Evolutionary conservation across 1,140 invertebrate species (phyloP).

Genomic region (Zaprionus vittiger): DNA sequence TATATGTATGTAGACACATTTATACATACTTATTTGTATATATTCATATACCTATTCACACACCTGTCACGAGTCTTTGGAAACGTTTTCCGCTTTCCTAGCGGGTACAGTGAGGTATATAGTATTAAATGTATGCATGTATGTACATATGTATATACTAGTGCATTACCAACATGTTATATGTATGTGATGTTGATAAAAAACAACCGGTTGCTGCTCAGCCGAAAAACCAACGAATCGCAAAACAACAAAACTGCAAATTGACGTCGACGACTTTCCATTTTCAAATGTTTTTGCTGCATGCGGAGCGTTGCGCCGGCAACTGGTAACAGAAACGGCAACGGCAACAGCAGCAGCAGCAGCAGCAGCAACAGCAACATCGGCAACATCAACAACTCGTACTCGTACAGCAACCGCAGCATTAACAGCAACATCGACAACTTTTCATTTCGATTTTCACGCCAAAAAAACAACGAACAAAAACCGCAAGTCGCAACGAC

Average conservation of each 20-base stretch:
- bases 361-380: slow-evolving; percentile 40
- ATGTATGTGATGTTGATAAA: slow-evolving; percentile 41
- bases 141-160: not conserved
- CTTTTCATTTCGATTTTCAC: slow-evolving; percentile 81
- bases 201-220: slow-evolving; percentile 73
- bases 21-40: too few species aligned
- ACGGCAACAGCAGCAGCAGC: slow-evolving; percentile 38
- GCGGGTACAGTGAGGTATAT: not conserved
- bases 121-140: not conserved
- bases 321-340: slow-evolving; percentile 36
- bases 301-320: slow-evolving; percentile 51
- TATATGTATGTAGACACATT: too few species aligned
- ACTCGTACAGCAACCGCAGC: slow-evolving; percentile 1
- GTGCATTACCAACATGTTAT: slow-evolving; percentile 35
- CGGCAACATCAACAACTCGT: slow-evolving; percentile 40
- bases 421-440: slow-evolving; percentile 62
- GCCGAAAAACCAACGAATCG: slow-evolving; percentile 46
- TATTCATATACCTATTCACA: not conserved
- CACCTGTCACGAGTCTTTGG: not conserved
- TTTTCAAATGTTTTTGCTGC: slow-evolving; percentile 75
- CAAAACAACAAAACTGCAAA: slow-evolving; percentile 61
- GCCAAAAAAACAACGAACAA: slow-evolving; percentile 57
- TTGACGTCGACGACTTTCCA: slow-evolving; percentile 67
- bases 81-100: not conserved
- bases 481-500: slow-evolving; percentile 51